These are phyloP conservation scores for Orthosia cruda DNA, from an alignment of 2,888 invertebrate genomes.

Conservation along the genomic window DNA sequence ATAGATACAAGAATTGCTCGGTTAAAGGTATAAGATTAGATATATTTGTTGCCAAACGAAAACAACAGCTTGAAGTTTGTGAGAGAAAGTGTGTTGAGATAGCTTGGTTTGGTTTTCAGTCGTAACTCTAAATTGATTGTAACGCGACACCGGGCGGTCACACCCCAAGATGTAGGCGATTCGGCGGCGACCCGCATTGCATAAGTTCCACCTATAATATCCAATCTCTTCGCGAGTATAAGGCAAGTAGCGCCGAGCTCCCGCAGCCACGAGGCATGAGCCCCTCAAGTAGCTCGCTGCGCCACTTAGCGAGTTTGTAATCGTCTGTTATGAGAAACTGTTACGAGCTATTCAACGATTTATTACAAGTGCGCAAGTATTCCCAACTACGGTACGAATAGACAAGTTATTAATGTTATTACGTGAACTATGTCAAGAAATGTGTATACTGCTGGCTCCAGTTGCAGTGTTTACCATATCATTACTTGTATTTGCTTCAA, in stretches of 20 bases:
- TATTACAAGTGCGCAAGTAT: slow-evolving; percentile 7
- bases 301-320: slow-evolving; percentile 38
- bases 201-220: slow-evolving; percentile 81
- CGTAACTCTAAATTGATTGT: slow-evolving; percentile 83
- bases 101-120: slow-evolving; percentile 71
- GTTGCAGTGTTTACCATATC: not conserved
- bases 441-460: not conserved
- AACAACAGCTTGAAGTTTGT: slow-evolving; percentile 45
- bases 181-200: slow-evolving; percentile 72
- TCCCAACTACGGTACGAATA: not conserved
- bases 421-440: slow-evolving; percentile 9
- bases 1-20: too few species aligned
- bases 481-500: not conserved
- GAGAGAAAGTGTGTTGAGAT: slow-evolving; percentile 64
- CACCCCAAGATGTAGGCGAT: slow-evolving; percentile 73
- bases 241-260: slow-evolving; percentile 17
- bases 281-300: not conserved
- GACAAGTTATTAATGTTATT: not conserved
- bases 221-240: slow-evolving; percentile 72
- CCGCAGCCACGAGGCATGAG: not conserved
- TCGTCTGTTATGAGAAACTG: slow-evolving; percentile 33
- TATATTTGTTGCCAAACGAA: slow-evolving; percentile 46
- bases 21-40: too few species aligned
- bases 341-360: slow-evolving; percentile 8
- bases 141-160: slow-evolving; percentile 77